A percentile compares a stretch with the other conserved stretches of the same genome.
These are phyloP conservation scores for Drosophila obscura DNA, from an alignment of 1,140 invertebrate species.

Conservation along the genomic window DNA sequence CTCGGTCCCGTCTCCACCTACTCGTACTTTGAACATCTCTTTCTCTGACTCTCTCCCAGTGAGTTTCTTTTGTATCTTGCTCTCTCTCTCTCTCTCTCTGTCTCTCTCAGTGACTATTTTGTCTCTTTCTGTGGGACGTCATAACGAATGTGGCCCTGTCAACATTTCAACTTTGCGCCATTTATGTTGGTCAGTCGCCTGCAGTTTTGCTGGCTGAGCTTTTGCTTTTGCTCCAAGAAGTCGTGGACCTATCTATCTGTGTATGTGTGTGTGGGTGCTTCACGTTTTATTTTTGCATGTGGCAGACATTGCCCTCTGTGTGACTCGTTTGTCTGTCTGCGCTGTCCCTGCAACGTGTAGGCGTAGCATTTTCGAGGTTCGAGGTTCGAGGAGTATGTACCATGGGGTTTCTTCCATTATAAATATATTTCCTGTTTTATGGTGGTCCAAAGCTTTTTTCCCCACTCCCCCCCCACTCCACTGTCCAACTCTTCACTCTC, in stretches of 20 bases:
- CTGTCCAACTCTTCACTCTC: slow-evolving; percentile 9
- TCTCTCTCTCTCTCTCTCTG: background rate
- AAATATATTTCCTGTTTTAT: slow-evolving; percentile 77
- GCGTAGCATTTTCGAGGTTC: slow-evolving; percentile 56
- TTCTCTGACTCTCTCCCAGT: slow-evolving; percentile 8
- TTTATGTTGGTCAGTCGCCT: slow-evolving; percentile 79
- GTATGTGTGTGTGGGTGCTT: slow-evolving; percentile 53
- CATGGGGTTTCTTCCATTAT: slow-evolving; percentile 53
- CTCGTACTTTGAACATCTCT: background rate
- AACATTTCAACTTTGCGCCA: slow-evolving; percentile 82
- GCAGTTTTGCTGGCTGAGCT: slow-evolving; percentile 46
- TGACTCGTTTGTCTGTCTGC: slow-evolving; percentile 10
- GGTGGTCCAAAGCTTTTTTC: slow-evolving; percentile 48
- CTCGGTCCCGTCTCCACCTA: too few relatives aligned
- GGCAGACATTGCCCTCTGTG: slow-evolving; percentile 60
- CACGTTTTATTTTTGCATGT: slow-evolving; percentile 71
- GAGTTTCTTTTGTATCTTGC: background rate
- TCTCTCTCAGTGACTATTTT: background rate
- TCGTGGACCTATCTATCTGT: slow-evolving; percentile 34
- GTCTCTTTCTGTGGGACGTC: slow-evolving; percentile 56
- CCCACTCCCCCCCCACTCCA: background rate
- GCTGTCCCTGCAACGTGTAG: slow-evolving; percentile 53
- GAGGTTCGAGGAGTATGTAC: background rate
- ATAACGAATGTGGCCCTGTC: slow-evolving; percentile 81
- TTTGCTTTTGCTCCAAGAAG: slow-evolving; percentile 47